Conservation (phyloP, 2,797 vertebrate genomes). For the Sarcophilus harrisii region DNA sequence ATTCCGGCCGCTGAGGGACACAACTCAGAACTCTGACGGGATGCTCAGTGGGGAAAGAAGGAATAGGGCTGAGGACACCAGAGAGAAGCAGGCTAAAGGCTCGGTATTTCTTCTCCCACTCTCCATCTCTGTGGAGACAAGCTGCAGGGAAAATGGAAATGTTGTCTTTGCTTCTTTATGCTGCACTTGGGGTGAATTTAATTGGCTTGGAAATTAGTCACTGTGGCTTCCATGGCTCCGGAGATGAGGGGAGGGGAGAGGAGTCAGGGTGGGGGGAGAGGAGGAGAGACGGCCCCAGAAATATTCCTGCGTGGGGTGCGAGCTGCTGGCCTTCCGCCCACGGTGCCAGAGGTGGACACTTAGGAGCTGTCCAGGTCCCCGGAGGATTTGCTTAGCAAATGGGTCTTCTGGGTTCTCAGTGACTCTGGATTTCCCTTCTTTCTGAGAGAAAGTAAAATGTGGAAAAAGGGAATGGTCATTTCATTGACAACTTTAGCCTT, state of each 20-base stretch:
- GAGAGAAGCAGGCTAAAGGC: background rate
- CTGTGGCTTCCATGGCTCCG: background rate
- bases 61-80: background rate
- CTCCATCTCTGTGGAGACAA: background rate
- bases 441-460: constrained; percentile 48
- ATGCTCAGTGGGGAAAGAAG: background rate
- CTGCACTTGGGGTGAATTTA: constrained; percentile 53
- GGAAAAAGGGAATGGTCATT: constrained; percentile 40
- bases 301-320: background rate
- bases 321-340: constrained; percentile 45
- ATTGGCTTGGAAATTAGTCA: constrained; percentile 44
- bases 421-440: constrained; percentile 54
- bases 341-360: constrained; percentile 25
- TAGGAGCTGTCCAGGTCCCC: background rate
- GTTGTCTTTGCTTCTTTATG: constrained; percentile 39
- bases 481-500: background rate
- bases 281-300: background rate
- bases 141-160: background rate
- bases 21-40: background rate
- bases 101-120: background rate
- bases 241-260: background rate
- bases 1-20: background rate
- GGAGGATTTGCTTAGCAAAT: constrained; percentile 37
- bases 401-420: constrained; percentile 20
- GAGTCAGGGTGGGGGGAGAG: background rate